Conservation (phyloP, 2,797 vertebrate genomes). For the Tympanoctomys barrerae region DNA sequence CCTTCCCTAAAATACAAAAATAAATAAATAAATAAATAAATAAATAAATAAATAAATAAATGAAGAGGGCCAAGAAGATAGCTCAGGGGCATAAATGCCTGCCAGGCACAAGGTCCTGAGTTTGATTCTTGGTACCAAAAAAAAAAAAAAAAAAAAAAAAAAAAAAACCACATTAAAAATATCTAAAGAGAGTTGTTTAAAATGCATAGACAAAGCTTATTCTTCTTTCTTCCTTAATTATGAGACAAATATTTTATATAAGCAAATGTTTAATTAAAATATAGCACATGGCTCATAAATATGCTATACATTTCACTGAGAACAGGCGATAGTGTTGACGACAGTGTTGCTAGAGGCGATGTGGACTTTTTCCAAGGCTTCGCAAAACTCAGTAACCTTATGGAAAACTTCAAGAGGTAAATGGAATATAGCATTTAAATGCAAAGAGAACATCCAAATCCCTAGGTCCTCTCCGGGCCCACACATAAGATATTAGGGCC, state of each 20-base stretch:
- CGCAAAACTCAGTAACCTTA: slow-evolving; percentile 25
- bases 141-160: too few species aligned
- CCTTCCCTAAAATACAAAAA: too few species aligned
- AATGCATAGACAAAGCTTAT: neutral
- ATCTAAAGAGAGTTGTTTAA: neutral
- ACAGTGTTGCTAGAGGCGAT: neutral
- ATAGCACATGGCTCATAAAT: neutral
- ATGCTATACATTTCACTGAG: neutral
- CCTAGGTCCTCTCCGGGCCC: neutral
- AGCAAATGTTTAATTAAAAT: slow-evolving; percentile 48
- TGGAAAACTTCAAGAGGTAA: slow-evolving; percentile 4
- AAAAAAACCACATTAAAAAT: too few species aligned
- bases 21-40: too few species aligned
- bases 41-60: too few species aligned
- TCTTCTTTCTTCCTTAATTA: slow-evolving; percentile 10
- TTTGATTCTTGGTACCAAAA: too few species aligned
- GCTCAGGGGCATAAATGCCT: too few species aligned
- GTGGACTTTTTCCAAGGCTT: slow-evolving; percentile 20
- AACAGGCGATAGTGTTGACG: neutral
- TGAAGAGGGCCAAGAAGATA: too few species aligned
- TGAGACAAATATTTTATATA: neutral
- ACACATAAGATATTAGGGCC: neutral
- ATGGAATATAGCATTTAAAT: neutral
- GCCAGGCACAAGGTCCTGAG: too few species aligned
- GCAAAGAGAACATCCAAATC: neutral